Base-by-base conservation (phyloP, 2,888 invertebrate species). In the Rhingia rostrata region DNA sequence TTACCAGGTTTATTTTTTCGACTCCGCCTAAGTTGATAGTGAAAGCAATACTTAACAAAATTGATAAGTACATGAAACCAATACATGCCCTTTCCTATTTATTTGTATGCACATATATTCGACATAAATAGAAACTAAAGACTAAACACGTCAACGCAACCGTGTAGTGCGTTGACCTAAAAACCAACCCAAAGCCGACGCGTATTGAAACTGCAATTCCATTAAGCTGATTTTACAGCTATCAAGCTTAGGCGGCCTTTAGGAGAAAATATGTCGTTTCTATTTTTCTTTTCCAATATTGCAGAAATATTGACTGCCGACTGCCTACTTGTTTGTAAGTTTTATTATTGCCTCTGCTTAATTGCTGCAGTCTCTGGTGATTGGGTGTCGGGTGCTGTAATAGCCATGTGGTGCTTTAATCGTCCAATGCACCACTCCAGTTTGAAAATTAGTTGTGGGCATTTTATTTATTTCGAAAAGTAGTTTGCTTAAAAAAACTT, bases 121-220 rank as follows among this genome's bases (percentile, higher is more conserved):
- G n/a, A 49, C 3, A 43, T 39, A 49, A 54, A 33, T 30, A 63
- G 35, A 49, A 58, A 58, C n/a, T 32, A 32, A 60, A 79, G 51
- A 66, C 45, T 43, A 60, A 56, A 35, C 66, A 54, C 54, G 54
- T 67, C 56, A 54, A 22, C 7, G 56, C 6, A 22, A 22, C 22
- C 58, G 53, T 45, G 0, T 30, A 80, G 80, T 80, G 74, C 80
- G 61, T 80, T 80, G 74, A 74, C 80, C 80, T 74, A 80, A 61
- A 80, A 80, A 74, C 61, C 60, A 66, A 73, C 10, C 41, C 35
- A 30, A 33, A 32, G 41, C 12, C 39, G 33, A 9, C 9, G 37
- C 64, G 58, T 73, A 73, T 66, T 64, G 56, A 30, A 72, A 32
- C 56, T 35, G 39, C 70, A 70, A 53, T 45, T 45, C 60, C 51